phyloP scores from a whole-genome alignment of 2,888 invertebrate species.

The Cryptophagus acutangulus region DNA sequence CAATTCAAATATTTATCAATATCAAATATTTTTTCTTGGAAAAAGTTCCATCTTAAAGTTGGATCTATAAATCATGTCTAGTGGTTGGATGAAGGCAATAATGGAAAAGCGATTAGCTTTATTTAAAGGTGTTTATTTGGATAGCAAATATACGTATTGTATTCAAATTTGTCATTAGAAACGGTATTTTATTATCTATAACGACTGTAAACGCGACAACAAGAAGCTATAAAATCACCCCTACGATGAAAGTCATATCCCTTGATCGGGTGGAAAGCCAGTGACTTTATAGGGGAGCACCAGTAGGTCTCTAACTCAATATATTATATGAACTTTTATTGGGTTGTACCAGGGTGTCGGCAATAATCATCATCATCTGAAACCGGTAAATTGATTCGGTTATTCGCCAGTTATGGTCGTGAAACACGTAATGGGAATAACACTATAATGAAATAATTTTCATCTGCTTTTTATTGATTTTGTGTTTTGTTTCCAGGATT shows the following conservation, averaged over 20 bases:
- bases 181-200: conserved; percentile 33
- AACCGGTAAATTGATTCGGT: conserved; percentile 47
- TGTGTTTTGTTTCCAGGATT: conserved; percentile 30
- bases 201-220: conserved; percentile 35
- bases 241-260: conserved; percentile 27
- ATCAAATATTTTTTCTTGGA: too few species aligned
- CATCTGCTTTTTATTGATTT: too few species aligned
- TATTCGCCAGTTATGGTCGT: conserved; percentile 13
- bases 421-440: not conserved
- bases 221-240: conserved; percentile 37
- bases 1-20: too few species aligned
- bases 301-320: conserved; percentile 39
- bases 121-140: too few species aligned
- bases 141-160: conserved; percentile 26
- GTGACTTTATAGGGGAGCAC: conserved; percentile 17
- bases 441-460: not conserved
- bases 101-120: too few species aligned
- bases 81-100: too few species aligned
- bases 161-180: conserved; percentile 30
- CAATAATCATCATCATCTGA: conserved; percentile 43
- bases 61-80: too few species aligned
- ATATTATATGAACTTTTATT: conserved; percentile 49
- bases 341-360: conserved; percentile 45
- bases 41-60: too few species aligned
- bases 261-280: conserved; percentile 17